These are phyloP conservation scores for Heterodera carotae DNA, from an alignment of 1,140 invertebrate genomes.

Conservation along the genomic window DNA sequence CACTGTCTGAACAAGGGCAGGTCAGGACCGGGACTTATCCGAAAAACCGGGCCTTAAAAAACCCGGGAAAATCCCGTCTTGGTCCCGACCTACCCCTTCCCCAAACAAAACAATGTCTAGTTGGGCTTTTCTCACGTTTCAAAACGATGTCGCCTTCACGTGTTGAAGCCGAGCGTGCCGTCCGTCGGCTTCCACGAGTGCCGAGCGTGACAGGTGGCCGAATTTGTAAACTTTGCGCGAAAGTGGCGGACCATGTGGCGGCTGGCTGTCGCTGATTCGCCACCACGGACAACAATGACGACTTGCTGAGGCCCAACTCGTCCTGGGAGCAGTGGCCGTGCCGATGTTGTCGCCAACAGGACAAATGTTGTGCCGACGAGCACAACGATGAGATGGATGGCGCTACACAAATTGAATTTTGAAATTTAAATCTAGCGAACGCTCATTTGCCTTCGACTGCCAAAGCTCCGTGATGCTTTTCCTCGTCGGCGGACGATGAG, in stretches of 20 bases:
- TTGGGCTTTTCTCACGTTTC: neutral
- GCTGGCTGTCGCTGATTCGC: neutral
- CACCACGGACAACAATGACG: neutral
- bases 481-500: neutral
- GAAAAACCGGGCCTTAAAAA: too few species aligned
- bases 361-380: neutral
- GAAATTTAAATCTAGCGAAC: too few species aligned
- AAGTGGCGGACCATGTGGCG: constrained; percentile 20
- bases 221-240: constrained; percentile 28
- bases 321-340: neutral
- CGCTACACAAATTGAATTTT: neutral
- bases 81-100: too few species aligned
- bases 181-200: neutral
- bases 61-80: too few species aligned
- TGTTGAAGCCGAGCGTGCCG: neutral
- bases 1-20: constrained; percentile 24
- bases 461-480: neutral
- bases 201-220: constrained; percentile 7
- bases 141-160: neutral
- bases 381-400: neutral
- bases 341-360: neutral
- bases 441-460: neutral
- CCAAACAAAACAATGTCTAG: neutral
- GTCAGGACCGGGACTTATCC: neutral
- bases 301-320: neutral